phyloP scores from a whole-genome alignment of 1,140 invertebrate genomes.

The Dolichoris vasculosae region DNA sequence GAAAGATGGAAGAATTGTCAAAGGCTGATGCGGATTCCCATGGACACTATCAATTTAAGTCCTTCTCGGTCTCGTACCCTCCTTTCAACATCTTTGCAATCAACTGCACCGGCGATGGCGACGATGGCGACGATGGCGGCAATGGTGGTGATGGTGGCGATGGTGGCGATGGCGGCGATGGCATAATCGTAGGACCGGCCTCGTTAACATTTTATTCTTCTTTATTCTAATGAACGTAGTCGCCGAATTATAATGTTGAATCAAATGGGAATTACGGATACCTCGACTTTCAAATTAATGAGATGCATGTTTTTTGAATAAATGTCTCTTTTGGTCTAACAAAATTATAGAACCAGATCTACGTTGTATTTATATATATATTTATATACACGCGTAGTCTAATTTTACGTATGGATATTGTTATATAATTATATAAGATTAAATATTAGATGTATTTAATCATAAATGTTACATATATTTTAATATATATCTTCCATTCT shows the following conservation, averaged over 20 bases:
- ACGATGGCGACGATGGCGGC: not conserved
- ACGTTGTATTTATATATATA: too few relatives aligned
- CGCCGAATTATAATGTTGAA: not conserved
- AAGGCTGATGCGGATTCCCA: conserved; percentile 21
- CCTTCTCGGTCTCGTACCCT: not conserved
- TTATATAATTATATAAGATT: too few relatives aligned
- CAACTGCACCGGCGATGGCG: not conserved
- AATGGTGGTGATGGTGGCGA: not conserved
- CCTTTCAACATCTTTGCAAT: conserved; percentile 38
- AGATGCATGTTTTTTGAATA: not conserved
- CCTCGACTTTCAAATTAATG: not conserved
- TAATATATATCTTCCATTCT: too few relatives aligned
- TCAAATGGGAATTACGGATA: not conserved
- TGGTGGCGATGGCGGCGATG: not conserved
- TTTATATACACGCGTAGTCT: too few relatives aligned
- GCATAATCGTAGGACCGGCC: not conserved
- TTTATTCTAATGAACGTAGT: not conserved
- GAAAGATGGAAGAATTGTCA: conserved; percentile 13
- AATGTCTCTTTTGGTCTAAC: too few relatives aligned
- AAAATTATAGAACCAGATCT: too few relatives aligned
- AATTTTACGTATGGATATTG: too few relatives aligned
- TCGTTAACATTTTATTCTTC: conserved; percentile 48
- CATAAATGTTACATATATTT: too few relatives aligned
- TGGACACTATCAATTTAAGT: conserved; percentile 41
- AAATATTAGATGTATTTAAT: too few relatives aligned